phyloP scores from a whole-genome alignment of 1,140 invertebrate species.

The Notospermus geniculatus region DNA sequence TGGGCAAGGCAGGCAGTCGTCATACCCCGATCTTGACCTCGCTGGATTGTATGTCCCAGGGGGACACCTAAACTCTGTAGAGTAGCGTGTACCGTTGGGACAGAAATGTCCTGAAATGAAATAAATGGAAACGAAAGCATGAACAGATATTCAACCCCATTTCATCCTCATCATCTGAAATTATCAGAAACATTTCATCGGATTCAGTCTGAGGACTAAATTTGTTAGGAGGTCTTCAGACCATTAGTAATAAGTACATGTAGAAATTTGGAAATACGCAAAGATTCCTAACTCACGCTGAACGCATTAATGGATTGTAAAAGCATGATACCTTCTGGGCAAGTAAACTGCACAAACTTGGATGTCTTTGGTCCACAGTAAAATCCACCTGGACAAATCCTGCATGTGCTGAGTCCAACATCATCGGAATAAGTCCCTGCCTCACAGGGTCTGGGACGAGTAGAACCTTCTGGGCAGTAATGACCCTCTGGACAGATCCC shows the following conservation, averaged over 20 bases:
- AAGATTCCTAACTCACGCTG: too few species aligned
- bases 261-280: too few species aligned
- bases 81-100: slow-evolving; percentile 39
- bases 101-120: slow-evolving; percentile 43
- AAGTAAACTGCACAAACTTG: slow-evolving; percentile 29
- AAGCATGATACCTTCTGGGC: slow-evolving; percentile 43
- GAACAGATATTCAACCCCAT: not conserved
- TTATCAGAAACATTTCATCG: not conserved
- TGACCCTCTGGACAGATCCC: slow-evolving; percentile 46
- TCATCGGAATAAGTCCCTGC: slow-evolving; percentile 43
- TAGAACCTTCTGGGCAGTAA: slow-evolving; percentile 40
- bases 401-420: slow-evolving; percentile 34
- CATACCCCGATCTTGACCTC: slow-evolving; percentile 18
- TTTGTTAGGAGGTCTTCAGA: too few species aligned
- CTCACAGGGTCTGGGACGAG: slow-evolving; percentile 30
- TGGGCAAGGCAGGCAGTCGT: slow-evolving; percentile 37
- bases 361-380: slow-evolving; percentile 39
- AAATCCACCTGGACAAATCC: slow-evolving; percentile 37
- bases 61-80: slow-evolving; percentile 37
- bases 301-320: too few species aligned
- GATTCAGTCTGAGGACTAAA: too few species aligned
- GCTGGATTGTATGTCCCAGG: slow-evolving; percentile 45
- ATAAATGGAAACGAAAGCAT: slow-evolving; percentile 1
- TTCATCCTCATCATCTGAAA: not conserved
- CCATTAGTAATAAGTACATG: too few species aligned